Evolutionary conservation across 2,797 vertebrate genomes (phyloP).

Genomic region (Vireo griseus): DNA sequence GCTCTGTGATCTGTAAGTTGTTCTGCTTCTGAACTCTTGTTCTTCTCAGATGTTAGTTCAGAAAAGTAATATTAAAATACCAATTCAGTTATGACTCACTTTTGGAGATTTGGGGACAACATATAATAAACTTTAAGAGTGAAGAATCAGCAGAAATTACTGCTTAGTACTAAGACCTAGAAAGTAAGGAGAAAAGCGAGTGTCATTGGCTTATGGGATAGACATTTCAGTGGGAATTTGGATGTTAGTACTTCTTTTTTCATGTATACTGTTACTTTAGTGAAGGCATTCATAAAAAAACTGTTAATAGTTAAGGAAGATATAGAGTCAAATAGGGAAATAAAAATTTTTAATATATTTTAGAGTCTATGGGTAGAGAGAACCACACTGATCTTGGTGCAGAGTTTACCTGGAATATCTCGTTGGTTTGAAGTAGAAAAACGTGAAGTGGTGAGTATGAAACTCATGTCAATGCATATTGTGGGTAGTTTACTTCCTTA

Average conservation of each 20-base stretch:
- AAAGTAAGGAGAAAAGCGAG: not conserved
- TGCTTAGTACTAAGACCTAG: not conserved
- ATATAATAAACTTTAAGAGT: not conserved
- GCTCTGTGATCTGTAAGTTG: not conserved
- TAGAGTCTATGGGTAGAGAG: constrained; percentile 98
- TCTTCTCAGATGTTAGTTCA: not conserved
- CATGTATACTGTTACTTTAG: not conserved
- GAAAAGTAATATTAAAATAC: not conserved
- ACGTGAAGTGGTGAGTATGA: constrained; percentile 90
- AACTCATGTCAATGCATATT: not conserved
- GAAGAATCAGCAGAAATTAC: not conserved
- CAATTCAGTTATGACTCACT: not conserved
- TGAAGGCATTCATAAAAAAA: not conserved
- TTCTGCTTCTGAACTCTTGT: not conserved
- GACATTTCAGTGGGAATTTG: not conserved
- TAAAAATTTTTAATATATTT: constrained; percentile 7
- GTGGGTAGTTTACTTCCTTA: not conserved
- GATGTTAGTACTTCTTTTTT: not conserved
- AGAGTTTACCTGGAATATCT: constrained; percentile 97
- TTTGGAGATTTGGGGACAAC: not conserved
- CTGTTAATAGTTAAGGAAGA: not conserved
- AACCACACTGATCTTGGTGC: constrained; percentile 92
- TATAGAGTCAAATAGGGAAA: not conserved
- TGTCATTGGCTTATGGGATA: not conserved
- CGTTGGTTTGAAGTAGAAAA: constrained; percentile 99